Base-by-base conservation (phyloP, 1,140 invertebrate species). In the Diorhabda carinulata region DNA sequence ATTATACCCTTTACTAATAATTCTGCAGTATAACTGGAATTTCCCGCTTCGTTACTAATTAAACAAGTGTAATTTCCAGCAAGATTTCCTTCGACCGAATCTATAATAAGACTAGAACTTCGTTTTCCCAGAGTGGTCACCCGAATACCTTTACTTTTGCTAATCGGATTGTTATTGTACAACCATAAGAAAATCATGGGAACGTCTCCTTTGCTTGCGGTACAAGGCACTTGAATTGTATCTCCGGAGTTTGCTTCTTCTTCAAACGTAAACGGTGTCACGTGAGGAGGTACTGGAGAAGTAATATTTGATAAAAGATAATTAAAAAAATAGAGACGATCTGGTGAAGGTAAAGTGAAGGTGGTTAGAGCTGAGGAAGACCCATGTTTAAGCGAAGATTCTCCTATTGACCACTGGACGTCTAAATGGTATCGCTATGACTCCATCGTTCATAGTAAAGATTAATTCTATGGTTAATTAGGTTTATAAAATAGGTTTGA, bases 11-110 rank as follows among this genome's bases (percentile, higher is more conserved):
- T 89, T 72, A 92, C 88, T 78, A 87, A 86, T 78, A 92, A 83
- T 76, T 82, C 82, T 59, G 89, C 84, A 57, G 89, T 87, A 78
- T 89, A 87, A 78, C 86, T 89, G 57, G 85, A 86, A 73, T 81
- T 81, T 68, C 89, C 90, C 73, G 89, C 90, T 52, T 81, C 82
- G 81, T 92, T 92, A 67, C 86, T 85, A 73, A 88, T 91, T 57
- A 86, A 86, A 81, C 90, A 91, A 69, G 87, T 87, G 79, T 90
- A 91, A 72, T 88, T 87, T 72, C 91, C 91, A 75, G 86, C 86
- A 78, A 92, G 90, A 73, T 84, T 82, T 71, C 87, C 86, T 45
- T 83, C 83, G 64, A 88, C 84, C 2, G 81, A 81, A 71, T 87
- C 84, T 63, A 90, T 88, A 43, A 83, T 85, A 63, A 90, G 79